Base-by-base conservation (phyloP, 2,888 invertebrate species). In the Apotomis turbidana region DNA sequence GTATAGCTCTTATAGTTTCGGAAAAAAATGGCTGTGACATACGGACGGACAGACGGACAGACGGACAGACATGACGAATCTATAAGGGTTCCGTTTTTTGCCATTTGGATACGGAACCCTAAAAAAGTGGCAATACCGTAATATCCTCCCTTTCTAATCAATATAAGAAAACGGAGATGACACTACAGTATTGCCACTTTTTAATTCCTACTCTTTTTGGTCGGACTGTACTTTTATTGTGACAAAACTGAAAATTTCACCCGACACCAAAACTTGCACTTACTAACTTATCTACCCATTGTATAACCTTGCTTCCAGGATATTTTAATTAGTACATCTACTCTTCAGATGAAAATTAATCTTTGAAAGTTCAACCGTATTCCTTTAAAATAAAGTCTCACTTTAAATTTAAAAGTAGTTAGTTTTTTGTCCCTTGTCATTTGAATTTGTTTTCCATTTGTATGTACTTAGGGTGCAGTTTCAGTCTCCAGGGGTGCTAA, bases 401-500 rank as follows among this genome's bases (percentile, higher is more conserved):
- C 44, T 10, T 10, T 9, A 10, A 10, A 41, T 57, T 41, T 36
- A 5, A n/a, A 27, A 36, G 27, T 27, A 27, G 3, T 4, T 57
- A 49, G 49, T 6, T 49, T 49, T 49, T 49, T 49, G 9, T 49
- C 1, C 0, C 8, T 10, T 10, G 3, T 49, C 10, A 52, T 52
- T 55, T 0, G 0, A 71, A 15, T 62, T 68, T 44, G 13, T 49
- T 51, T 41, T 9, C 51, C 62, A 71, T 44, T 55, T 5, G 5
- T 13, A 27, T 57, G 8, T 3, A n/a, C 12, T 52, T 9, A 1
- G 5, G 4, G 68, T 58, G 77, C 78, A 77, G 76, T 79, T 82
- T 41, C 6, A 41, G 41, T 76, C 76, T 80, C 83, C 27, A 80
- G 81, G 79, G 77, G 76, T 80, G 78, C 82, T 91, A 92, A 91